phyloP scores from a whole-genome alignment of 1,140 invertebrate species.

The Tetragonula clypearis region DNA sequence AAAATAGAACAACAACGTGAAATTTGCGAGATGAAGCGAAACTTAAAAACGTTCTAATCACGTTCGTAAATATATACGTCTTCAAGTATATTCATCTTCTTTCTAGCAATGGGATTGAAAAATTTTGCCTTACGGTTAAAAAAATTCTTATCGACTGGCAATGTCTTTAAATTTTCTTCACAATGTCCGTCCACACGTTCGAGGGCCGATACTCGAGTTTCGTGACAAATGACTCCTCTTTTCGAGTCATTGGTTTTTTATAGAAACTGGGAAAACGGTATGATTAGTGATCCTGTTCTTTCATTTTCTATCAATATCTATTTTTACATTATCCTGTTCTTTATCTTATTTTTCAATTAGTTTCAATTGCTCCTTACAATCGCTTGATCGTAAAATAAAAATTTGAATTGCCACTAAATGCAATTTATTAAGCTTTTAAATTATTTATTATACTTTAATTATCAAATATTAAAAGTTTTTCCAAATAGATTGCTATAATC shows the following conservation, averaged over 20 bases:
- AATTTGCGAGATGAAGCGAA: slow-evolving; percentile 26
- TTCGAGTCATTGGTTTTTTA: background rate
- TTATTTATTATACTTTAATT: background rate
- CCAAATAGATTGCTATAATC: background rate
- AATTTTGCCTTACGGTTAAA: slow-evolving; percentile 37
- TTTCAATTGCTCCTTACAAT: background rate
- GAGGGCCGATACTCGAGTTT: background rate
- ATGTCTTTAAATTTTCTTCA: background rate
- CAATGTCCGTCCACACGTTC: background rate
- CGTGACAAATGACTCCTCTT: background rate
- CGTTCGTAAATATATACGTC: slow-evolving; percentile 55
- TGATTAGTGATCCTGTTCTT: background rate
- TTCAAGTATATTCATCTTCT: background rate
- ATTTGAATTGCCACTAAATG: background rate
- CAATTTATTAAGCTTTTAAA: background rate
- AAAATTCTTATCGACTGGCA: slow-evolving; percentile 39
- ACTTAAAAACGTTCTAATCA: slow-evolving; percentile 46
- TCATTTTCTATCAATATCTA: too few species aligned
- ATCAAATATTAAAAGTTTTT: background rate
- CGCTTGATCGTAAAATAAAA: background rate
- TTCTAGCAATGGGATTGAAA: slow-evolving; percentile 42
- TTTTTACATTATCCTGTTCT: background rate
- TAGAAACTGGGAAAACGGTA: background rate
- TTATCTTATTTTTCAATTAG: background rate
- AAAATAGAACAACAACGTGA: background rate